Conservation (phyloP, 2,797 vertebrate genomes). For the Siniperca obscura region DNA sequence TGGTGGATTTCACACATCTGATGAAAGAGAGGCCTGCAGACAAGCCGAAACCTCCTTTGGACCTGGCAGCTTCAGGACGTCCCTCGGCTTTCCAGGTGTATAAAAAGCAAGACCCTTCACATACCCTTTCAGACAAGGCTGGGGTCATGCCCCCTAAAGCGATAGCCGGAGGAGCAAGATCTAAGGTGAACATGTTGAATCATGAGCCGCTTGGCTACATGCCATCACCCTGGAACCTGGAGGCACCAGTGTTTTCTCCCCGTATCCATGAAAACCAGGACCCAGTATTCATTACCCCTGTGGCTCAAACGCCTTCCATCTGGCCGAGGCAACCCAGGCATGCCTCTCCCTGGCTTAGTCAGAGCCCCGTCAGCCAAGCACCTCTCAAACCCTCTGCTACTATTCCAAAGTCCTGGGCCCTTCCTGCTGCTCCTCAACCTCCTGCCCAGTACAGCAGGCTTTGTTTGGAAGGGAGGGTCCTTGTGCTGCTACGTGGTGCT, state of each 20-base stretch:
- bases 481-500: conserved; percentile 95
- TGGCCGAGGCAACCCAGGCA: conserved; percentile 79
- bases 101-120: conserved; percentile 70
- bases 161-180: conserved; percentile 51
- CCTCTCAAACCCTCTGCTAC: conserved; percentile 79
- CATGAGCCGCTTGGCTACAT: conserved; percentile 38
- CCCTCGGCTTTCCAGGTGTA: conserved; percentile 85
- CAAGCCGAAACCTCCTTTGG: conserved; percentile 58
- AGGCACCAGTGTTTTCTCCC: conserved; percentile 87
- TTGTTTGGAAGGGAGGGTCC: conserved; percentile 87
- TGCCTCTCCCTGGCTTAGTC: conserved; percentile 65
- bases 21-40: conserved; percentile 50
- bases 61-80: conserved; percentile 72
- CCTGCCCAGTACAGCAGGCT: conserved; percentile 54
- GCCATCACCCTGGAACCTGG: conserved; percentile 85
- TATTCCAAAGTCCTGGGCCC: conserved; percentile 83
- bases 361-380: conserved; percentile 65
- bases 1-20: conserved; percentile 79
- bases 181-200: conserved; percentile 48
- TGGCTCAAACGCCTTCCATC: conserved; percentile 80
- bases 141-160: conserved; percentile 12
- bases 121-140: conserved; percentile 14
- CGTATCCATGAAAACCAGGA: conserved; percentile 58
- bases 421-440: conserved; percentile 40
- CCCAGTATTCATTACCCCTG: conserved; percentile 89